phyloP scores from a whole-genome alignment of 2,888 invertebrate species.

The Hirtodrosophila histrioides region DNA sequence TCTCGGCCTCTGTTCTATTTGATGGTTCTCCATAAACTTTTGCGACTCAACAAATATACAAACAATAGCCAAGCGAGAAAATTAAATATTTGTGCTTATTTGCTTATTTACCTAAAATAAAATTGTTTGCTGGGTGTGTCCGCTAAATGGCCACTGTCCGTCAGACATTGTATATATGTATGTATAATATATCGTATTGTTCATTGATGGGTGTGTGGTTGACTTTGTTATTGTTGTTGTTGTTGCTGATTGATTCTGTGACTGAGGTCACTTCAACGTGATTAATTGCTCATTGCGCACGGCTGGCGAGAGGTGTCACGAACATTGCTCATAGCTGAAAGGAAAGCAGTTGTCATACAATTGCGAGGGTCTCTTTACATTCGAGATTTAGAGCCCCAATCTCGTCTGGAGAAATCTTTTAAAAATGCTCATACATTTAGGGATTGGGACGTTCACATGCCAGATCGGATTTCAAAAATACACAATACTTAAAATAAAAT shows the following conservation, averaged over 20 bases:
- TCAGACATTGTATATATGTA: slow-evolving; percentile 8
- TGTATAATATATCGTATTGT: slow-evolving; percentile 2
- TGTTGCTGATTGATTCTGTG: slow-evolving; percentile 72
- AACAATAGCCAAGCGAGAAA: slow-evolving; percentile 36
- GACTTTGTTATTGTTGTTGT: slow-evolving; percentile 20
- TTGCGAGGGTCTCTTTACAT: slow-evolving; percentile 19
- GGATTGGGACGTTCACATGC: no score
- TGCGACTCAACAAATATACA: slow-evolving; percentile 31
- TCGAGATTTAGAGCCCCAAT: no score
- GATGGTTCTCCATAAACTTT: slow-evolving; percentile 38
- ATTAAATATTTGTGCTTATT: slow-evolving; percentile 59
- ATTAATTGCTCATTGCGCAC: slow-evolving; percentile 62
- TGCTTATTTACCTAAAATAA: slow-evolving; percentile 69
- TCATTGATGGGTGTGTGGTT: slow-evolving; percentile 47
- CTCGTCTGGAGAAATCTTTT: no score
- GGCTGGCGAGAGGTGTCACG: slow-evolving; percentile 20
- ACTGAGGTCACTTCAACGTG: slow-evolving; percentile 73
- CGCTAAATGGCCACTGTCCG: slow-evolving; percentile 75
- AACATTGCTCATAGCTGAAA: slow-evolving; percentile 10
- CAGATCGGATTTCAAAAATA: no score
- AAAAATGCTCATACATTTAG: no score
- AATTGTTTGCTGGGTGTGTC: slow-evolving; percentile 75
- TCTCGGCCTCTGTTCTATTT: slow-evolving; percentile 53
- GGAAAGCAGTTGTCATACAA: not conserved
- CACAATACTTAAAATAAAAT: no score